Evolutionary conservation across 2,888 invertebrate species (phyloP), one percentile per base, ranked within the genome.

Genomic region (Furcula furcula): DNA sequence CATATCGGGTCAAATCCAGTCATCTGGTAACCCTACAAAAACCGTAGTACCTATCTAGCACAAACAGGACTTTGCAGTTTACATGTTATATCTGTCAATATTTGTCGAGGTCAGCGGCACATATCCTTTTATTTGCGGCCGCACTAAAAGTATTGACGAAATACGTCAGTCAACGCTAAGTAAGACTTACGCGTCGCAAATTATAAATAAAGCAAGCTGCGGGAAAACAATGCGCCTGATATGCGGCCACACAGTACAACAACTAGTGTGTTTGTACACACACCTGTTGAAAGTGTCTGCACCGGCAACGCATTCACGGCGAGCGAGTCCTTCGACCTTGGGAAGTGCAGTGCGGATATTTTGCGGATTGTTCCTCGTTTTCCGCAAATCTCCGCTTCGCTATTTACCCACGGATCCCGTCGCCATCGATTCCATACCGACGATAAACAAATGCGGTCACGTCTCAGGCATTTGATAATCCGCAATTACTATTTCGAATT

Each of bases 291-390:
- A 84, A 84, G 84, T 69, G 72, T 70, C 67, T 60, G 65, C 66
- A 64, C 49, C 63, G 58, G 61, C 59, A 58, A 51, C 51, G 47
- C 53, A 59, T 65, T 84, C 86, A 85, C 67, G 85, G 85, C 72
- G 58, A 86, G 66, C 85, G 68, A 69, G 76, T 84, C 64, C 70
- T 58, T 54, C 68, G 76, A 78, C 87, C 87, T 87, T 86, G 83
- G 71, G 52, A 60, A 61, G 65, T 66, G 36, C 44, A 73, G 72
- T 68, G 71, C 78, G 76, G 78, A 82, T 81, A 81, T 81, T 80
- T 73, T 71, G 68, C 68, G 64, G 54, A 58, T 74, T 76, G 81
- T 78, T 74, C 71, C 68, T 65, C 64, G 66, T 74, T 82, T 84
- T 84, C 81, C 80, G 80, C 74, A 81, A 82, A 74, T 69, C 62